A percentile compares a stretch with the other conserved stretches of the same genome.
Conservation (phyloP, 2,888 invertebrate species). For the Tetramorium bicarinatum region DNA sequence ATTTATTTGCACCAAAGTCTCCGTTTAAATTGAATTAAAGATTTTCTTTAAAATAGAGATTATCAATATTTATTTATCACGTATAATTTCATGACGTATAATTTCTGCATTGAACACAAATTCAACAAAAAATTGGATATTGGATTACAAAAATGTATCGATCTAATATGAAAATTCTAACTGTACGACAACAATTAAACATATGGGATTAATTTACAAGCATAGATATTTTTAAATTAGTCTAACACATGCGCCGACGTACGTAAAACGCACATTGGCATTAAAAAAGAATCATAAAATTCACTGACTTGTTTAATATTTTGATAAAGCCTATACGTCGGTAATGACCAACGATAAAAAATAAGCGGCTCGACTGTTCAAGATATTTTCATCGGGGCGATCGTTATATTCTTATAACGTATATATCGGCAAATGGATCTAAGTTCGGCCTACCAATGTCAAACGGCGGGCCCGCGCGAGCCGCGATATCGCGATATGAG, state of each 20-base stretch:
- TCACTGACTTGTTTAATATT: background rate
- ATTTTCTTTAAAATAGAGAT: background rate
- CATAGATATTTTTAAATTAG: background rate
- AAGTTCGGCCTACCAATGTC: slow-evolving; percentile 23
- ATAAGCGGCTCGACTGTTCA: background rate
- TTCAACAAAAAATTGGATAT: background rate
- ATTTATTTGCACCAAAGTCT: background rate
- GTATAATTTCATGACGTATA: background rate
- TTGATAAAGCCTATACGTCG: background rate
- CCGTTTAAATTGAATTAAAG: background rate
- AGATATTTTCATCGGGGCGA: slow-evolving; percentile 29
- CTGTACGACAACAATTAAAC: background rate
- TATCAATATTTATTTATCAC: background rate
- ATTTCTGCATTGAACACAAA: background rate
- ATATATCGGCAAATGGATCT: slow-evolving; percentile 45
- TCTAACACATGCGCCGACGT: background rate
- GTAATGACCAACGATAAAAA: slow-evolving; percentile 24
- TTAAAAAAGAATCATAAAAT: background rate
- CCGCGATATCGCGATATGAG: slow-evolving; percentile 20
- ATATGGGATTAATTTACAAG: background rate
- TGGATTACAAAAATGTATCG: background rate
- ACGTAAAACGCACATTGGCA: too few species aligned
- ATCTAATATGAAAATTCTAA: background rate
- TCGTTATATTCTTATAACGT: slow-evolving; percentile 39
- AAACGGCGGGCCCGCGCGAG: slow-evolving; percentile 15